phyloP scores from a whole-genome alignment of 2,113 vertebrate species.

The Lichenostomus cassidix region DNA sequence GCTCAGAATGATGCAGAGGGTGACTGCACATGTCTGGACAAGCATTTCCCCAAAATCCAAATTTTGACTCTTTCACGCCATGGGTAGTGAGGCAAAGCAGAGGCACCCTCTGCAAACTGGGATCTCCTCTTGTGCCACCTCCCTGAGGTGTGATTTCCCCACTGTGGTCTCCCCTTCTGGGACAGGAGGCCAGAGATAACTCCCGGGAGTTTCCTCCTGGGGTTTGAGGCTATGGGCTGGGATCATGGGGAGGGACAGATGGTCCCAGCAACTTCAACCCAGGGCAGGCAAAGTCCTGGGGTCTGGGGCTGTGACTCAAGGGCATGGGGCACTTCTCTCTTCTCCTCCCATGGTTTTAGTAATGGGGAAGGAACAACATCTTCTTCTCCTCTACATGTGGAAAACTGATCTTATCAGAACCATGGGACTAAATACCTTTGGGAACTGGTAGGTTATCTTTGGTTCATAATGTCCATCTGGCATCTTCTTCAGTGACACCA shows the following conservation, averaged over 20 bases:
- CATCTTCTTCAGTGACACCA: slow-evolving; percentile 85
- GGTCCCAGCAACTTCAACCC: background rate
- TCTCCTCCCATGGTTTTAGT: background rate
- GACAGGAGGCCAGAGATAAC: background rate
- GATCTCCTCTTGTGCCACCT: background rate
- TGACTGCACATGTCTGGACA: background rate
- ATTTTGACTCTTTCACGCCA: background rate
- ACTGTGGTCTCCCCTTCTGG: background rate
- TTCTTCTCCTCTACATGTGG: background rate
- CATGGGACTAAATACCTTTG: slow-evolving; percentile 81
- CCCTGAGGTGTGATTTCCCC: background rate
- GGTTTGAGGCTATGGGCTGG: background rate
- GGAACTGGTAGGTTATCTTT: slow-evolving; percentile 93
- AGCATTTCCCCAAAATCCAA: background rate
- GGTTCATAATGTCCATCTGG: slow-evolving; percentile 80
- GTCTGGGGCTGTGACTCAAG: background rate
- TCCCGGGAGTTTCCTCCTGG: background rate
- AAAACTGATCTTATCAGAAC: background rate
- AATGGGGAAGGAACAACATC: background rate
- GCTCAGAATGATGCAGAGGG: background rate
- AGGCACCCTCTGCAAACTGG: background rate
- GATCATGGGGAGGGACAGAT: background rate
- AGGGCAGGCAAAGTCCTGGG: background rate
- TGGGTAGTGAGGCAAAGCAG: background rate
- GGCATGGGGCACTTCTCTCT: background rate